A percentile compares a stretch with the other conserved stretches of the same genome.
Conservation (phyloP, 2,797 vertebrate species). For the Gouania willdenowi region DNA sequence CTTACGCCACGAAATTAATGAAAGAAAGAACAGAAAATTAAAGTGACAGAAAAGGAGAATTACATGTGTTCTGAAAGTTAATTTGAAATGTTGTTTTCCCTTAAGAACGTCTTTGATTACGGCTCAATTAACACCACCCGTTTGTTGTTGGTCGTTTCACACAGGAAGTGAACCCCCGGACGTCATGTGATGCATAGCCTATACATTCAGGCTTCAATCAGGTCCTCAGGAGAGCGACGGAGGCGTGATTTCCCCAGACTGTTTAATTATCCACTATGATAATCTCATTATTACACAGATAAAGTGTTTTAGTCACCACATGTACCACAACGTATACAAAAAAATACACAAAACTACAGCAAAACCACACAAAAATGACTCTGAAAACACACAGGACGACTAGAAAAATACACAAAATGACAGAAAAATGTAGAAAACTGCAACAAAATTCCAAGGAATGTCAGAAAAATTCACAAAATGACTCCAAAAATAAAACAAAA, state of each 20-base stretch:
- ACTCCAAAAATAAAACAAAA: too few relatives aligned
- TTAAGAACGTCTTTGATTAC: conserved; percentile 47
- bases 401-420: too few relatives aligned
- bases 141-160: conserved; percentile 56
- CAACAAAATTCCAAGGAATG: too few relatives aligned
- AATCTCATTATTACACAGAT: conserved; percentile 67
- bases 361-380: too few relatives aligned
- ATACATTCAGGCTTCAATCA: conserved; percentile 67
- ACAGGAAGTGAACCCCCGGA: conserved; percentile 41
- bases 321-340: too few relatives aligned
- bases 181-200: conserved; percentile 50
- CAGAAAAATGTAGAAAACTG: too few relatives aligned
- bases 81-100: conserved; percentile 49
- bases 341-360: too few relatives aligned
- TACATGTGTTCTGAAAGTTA: conserved; percentile 45
- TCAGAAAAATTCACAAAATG: too few relatives aligned
- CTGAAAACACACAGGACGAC: too few relatives aligned
- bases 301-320: too few relatives aligned
- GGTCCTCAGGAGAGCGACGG: conserved; percentile 68
- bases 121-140: conserved; percentile 60
- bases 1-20: conserved; percentile 7
- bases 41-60: conserved; percentile 29
- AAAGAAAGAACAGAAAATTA: neutral
- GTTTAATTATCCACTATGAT: conserved; percentile 64
- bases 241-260: conserved; percentile 72